Evolutionary conservation across 2,113 vertebrate genomes (phyloP).

Genomic region (Solenodon paradoxus): DNA sequence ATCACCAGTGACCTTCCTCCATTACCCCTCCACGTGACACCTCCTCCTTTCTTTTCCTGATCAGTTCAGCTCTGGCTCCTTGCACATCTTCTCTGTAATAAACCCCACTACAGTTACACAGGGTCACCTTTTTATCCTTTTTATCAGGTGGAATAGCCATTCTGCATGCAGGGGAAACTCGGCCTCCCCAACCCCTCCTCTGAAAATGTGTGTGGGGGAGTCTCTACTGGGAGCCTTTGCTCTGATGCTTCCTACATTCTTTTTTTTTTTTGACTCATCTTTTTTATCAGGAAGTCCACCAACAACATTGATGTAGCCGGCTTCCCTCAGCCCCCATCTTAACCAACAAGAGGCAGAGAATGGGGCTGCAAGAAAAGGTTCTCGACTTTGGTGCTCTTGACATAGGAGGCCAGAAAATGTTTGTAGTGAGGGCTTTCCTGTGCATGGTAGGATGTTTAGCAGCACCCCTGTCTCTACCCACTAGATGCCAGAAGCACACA

Average conservation of each 20-base stretch:
- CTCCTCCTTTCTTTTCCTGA: neutral
- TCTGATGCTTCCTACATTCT: too few species aligned
- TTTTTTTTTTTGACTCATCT: too few species aligned
- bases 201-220: too few species aligned
- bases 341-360: neutral
- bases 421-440: neutral
- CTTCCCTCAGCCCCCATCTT: too few species aligned
- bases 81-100: neutral
- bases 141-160: too few species aligned
- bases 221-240: too few species aligned
- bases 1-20: neutral
- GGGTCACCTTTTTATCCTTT: neutral
- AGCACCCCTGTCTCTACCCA: too few species aligned
- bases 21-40: neutral
- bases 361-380: neutral
- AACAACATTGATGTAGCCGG: neutral
- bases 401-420: neutral
- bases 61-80: neutral
- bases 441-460: neutral
- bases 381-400: neutral
- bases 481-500: neutral
- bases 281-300: neutral
- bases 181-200: too few species aligned
- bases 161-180: too few species aligned
- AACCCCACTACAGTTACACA: neutral